Evolutionary conservation across 2,888 invertebrate genomes (phyloP), one percentile per base, ranked within the genome.

Genomic region (Leptinotarsa peninsularis): DNA sequence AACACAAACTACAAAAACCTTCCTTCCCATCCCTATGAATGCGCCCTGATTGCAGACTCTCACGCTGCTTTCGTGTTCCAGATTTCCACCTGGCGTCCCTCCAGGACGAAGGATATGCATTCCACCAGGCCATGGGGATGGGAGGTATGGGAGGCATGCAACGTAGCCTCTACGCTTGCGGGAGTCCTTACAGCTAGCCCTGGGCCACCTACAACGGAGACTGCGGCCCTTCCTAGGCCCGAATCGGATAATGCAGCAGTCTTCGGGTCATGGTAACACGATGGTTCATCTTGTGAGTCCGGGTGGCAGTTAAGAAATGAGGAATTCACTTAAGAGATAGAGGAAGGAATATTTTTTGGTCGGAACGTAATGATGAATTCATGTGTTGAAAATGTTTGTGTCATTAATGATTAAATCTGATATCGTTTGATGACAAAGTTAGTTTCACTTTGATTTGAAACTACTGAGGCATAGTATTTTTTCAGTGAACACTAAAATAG

Each of bases 111-210:
- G 89, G 89, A 80, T 89, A 89, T 86, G 89, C 89, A 84, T 89
- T 89, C 88, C 89, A 89, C 84, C 89, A 89, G 85, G 89, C 89
- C 81, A 89, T 89, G 89, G 89, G 89, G 84, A 89, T 89, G 89
- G 89, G 89, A 76, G 89, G 89, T 82, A 89, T 89, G 88, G 89
- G 89, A 71, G 88, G 89, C 82, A 89, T 89, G 89, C 89, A 89
- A 82, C 88, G 89, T 83, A 89, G 89, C 83, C 87, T 89, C 77
- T 89, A 89, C 85, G 89, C 89, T 73, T 89, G 89, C 86, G 89
- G 89, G 76, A 89, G 89, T 82, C 89, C 89, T 72, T 89, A 89
- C 88, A 89, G 89, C 88, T 89, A 89, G 89, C 89, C 89, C 85
- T 89, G 89, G 89, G 89, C 89, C 88, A 85, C 89, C 83, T 89